Evolutionary conservation across 1,140 invertebrate genomes (phyloP), one percentile per base, ranked within the genome.

Genomic region (Lasaia peninsularis): DNA sequence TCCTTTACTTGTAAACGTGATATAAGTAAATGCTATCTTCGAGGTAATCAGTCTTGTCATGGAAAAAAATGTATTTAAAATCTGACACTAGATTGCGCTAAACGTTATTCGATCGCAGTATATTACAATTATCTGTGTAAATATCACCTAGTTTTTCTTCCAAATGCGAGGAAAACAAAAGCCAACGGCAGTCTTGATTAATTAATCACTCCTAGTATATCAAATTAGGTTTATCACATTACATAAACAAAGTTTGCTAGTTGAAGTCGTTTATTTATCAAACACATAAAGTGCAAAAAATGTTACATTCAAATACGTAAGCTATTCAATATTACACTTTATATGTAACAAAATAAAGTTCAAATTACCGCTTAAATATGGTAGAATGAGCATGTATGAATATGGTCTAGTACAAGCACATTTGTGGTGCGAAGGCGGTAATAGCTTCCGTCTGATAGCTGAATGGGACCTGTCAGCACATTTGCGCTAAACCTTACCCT

Each of bases 401-500:
- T 64, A 31, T 21, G 16, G 56, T 61, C 57, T 60, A 55, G 61
- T 65, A 58, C 52, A 52, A 34, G 60, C 60, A 62, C 54, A 54
- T 64, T 65, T 56, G 60, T 49, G 61, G 67, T 59, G 62, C 57
- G 63, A 57, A 61, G 62, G 68, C 67, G 76, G 69, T 80, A 80
- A 80, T 80, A 71, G 77, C 68, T 80, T 80, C 77, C 75, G 73
- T 58, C 62, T 49, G 75, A 75, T 80, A 78, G 58, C 69, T 78
- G 73, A 75, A 78, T 73, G 71, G 64, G 67, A 34, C 49, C 69
- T 70, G 75, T 74, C 75, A 70, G 59, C 63, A 58, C 44, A 56
- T 49, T 62, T 62, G 48, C 18, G 32, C 20, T 60, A 54, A 34
- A 65, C 31, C 28, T 21, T 51, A 16, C 37, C 37, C 12, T 51